Conservation (phyloP, 2,888 invertebrate genomes). For the Nomada fabriciana region DNA sequence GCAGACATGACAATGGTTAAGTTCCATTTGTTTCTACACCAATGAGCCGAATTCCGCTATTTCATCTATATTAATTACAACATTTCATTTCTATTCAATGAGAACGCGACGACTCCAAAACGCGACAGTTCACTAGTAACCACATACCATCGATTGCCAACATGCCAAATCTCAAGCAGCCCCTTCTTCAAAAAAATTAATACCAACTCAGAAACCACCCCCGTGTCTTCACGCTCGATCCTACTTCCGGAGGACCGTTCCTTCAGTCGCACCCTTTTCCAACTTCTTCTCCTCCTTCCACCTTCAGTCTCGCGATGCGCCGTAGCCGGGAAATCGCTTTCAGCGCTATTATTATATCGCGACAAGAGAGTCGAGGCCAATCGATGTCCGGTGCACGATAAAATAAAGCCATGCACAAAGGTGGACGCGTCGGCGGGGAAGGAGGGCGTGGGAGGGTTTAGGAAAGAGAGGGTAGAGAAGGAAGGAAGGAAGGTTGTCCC, state of each 20-base stretch:
- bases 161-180: too few species aligned
- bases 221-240: too few species aligned
- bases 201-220: too few species aligned
- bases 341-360: slow-evolving; percentile 61
- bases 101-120: too few species aligned
- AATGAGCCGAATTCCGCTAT: too few species aligned
- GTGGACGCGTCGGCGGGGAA: slow-evolving; percentile 54
- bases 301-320: not conserved
- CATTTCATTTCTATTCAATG: too few species aligned
- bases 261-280: not conserved
- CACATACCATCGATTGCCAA: too few species aligned
- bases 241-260: too few species aligned
- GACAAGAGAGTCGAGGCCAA: slow-evolving; percentile 68
- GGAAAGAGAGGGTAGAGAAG: slow-evolving; percentile 51
- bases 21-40: too few species aligned
- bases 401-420: slow-evolving; percentile 73
- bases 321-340: slow-evolving; percentile 57
- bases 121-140: too few species aligned
- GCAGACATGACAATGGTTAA: not conserved
- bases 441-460: not conserved
- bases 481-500: slow-evolving; percentile 77
- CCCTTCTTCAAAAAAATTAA: too few species aligned
- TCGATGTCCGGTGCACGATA: slow-evolving; percentile 72
- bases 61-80: too few species aligned
- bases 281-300: not conserved